Evolutionary conservation across 2,888 invertebrate species (phyloP).

Genomic region (Ophonus ardosiacus): DNA sequence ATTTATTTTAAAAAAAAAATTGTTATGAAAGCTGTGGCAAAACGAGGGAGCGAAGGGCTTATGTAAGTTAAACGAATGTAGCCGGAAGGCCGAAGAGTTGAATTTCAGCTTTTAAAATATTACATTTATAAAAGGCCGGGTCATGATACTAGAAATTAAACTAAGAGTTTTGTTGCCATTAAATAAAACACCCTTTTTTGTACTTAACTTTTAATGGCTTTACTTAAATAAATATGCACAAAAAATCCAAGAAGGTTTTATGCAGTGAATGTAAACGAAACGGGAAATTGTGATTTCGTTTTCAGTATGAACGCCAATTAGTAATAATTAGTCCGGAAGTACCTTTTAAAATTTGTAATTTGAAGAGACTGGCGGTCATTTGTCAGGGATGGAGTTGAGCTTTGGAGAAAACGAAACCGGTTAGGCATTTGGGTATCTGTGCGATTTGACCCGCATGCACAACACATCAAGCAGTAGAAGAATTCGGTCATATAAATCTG

Average conservation of each 20-base stretch:
- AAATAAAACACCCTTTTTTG: constrained; percentile 57
- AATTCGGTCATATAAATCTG: constrained; percentile 56
- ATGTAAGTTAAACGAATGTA: constrained; percentile 29
- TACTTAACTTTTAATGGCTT: constrained; percentile 59
- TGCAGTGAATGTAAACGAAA: constrained; percentile 49
- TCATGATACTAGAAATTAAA: constrained; percentile 58
- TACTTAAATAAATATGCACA: constrained; percentile 58
- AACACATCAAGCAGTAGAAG: constrained; percentile 51
- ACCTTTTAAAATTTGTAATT: constrained; percentile 49
- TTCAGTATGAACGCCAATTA: constrained; percentile 51
- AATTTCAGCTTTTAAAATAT: constrained; percentile 56
- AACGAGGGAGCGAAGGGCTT: constrained; percentile 1
- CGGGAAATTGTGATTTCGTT: constrained; percentile 33
- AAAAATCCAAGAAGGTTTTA: constrained; percentile 53
- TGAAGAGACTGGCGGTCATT: constrained; percentile 37
- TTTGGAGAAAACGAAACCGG: constrained; percentile 4
- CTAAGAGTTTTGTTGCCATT: constrained; percentile 54
- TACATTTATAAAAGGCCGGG: constrained; percentile 54
- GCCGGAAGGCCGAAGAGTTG: constrained; percentile 43
- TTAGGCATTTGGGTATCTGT: constrained; percentile 20
- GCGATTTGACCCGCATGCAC: constrained; percentile 34
- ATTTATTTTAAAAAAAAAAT: constrained; percentile 52
- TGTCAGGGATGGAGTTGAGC: background rate
- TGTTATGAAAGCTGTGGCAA: constrained; percentile 28
- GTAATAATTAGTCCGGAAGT: constrained; percentile 36